A percentile compares a stretch with the other conserved stretches of the same genome.
These are phyloP conservation scores for Zhuqinia jingwanae DNA, from an alignment of 2,888 invertebrate species.

Conservation along the genomic window DNA sequence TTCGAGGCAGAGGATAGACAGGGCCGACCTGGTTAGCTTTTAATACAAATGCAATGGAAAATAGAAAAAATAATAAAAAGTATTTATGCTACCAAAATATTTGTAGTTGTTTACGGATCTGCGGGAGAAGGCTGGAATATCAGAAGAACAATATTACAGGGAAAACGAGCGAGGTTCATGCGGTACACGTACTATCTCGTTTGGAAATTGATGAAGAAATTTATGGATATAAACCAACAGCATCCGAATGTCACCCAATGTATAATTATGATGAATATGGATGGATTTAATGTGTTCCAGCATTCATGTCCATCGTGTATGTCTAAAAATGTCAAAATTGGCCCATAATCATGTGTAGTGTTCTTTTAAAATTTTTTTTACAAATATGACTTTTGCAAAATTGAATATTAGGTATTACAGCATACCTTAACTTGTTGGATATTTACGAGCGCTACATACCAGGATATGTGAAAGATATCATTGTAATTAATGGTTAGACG, in stretches of 20 bases:
- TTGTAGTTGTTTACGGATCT: slow-evolving; percentile 30
- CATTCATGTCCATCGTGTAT: slow-evolving; percentile 12
- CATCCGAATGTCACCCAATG: slow-evolving; percentile 27
- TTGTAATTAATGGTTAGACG: slow-evolving; percentile 57
- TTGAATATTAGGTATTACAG: not conserved
- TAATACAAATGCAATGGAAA: too few species aligned
- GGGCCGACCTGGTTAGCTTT: slow-evolving; percentile 13
- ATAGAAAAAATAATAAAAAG: too few species aligned
- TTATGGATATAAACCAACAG: slow-evolving; percentile 7
- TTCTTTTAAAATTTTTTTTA: too few species aligned
- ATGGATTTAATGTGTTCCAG: slow-evolving; percentile 24
- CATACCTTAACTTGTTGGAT: slow-evolving; percentile 30
- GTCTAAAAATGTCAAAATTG: not conserved
- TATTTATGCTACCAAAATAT: too few species aligned
- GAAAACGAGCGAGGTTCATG: slow-evolving; percentile 17
- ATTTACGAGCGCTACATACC: slow-evolving; percentile 41
- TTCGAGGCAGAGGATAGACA: slow-evolving; percentile 1
- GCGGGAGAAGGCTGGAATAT: slow-evolving; percentile 36
- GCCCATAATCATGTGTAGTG: too few species aligned
- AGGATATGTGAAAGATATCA: slow-evolving; percentile 24
- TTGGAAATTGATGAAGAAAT: not conserved
- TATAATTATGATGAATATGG: not conserved
- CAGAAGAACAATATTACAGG: slow-evolving; percentile 27
- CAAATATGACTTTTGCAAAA: too few species aligned
- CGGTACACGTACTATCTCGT: slow-evolving; percentile 23